Percentiles rank a stretch among this genome's conserved stretches.
Evolutionary conservation across 2,888 invertebrate genomes (phyloP).

Genomic region (Barypeithes pellucidus): DNA sequence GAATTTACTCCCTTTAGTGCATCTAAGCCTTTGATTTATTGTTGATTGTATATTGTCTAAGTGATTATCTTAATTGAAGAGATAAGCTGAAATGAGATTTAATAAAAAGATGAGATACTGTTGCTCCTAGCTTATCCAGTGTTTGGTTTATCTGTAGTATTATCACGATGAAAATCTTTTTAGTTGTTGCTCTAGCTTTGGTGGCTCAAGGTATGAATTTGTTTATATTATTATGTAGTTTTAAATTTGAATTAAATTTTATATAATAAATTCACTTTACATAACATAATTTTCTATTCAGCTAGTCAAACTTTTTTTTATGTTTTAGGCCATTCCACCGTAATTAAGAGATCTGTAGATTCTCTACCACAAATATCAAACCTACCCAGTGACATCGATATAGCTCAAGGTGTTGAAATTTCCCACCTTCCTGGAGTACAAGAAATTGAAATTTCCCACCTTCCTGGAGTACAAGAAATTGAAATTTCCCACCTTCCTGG

Average conservation of each 20-base stretch:
- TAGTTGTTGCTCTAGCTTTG: conserved; percentile 42
- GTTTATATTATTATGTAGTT: too few species aligned
- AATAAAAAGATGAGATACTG: neutral
- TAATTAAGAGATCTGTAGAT: neutral
- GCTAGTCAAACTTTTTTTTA: neutral
- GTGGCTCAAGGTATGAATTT: conserved; percentile 42
- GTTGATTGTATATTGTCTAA: neutral
- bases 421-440: conserved; percentile 27
- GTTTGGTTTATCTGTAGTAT: neutral
- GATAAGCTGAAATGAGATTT: neutral
- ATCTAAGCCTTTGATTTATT: neutral
- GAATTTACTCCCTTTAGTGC: too few species aligned
- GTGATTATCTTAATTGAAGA: neutral
- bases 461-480: too few species aligned
- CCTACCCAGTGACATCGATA: conserved; percentile 14
- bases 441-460: conserved; percentile 29
- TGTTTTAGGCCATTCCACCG: conserved; percentile 7
- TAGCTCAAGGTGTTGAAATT: conserved; percentile 24
- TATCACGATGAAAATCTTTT: conserved; percentile 25
- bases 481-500: conserved; percentile 39
- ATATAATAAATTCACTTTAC: conserved; percentile 1
- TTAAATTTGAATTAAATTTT: neutral
- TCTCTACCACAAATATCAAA: conserved; percentile 25
- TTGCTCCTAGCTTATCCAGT: neutral
- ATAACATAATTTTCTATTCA: neutral